A percentile compares a stretch with the other conserved stretches of the same genome.
Evolutionary conservation across 2,113 vertebrate species (phyloP).

Genomic region (Xyrauchen texanus): DNA sequence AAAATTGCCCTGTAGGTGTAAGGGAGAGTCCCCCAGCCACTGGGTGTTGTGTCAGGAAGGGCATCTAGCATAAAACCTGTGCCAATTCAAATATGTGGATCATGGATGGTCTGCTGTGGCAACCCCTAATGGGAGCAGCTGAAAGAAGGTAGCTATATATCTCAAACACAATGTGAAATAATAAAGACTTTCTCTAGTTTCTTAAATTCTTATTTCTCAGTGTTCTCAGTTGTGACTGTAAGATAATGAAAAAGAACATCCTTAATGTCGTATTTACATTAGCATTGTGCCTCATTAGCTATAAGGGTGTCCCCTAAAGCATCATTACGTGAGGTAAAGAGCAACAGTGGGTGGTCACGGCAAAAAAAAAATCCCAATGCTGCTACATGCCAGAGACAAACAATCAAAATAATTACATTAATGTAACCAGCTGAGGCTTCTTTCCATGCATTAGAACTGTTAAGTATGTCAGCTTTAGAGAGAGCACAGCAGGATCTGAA

Average conservation of each 20-base stretch:
- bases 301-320: neutral
- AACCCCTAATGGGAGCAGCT: too few relatives aligned
- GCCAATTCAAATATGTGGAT: too few relatives aligned
- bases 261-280: constrained; percentile 1
- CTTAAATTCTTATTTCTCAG: neutral
- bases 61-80: too few relatives aligned
- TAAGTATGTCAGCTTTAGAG: constrained; percentile 11
- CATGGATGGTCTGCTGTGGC: too few relatives aligned
- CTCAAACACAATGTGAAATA: neutral
- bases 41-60: too few relatives aligned
- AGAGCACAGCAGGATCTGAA: constrained; percentile 1
- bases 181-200: neutral
- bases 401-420: constrained; percentile 24
- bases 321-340: too few relatives aligned
- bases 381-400: constrained; percentile 9
- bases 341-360: too few relatives aligned
- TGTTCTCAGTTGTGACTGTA: too few relatives aligned
- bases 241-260: neutral
- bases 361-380: neutral
- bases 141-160: neutral
- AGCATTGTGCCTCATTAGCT: neutral
- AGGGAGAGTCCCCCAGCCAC: too few relatives aligned
- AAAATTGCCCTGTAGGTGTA: too few relatives aligned
- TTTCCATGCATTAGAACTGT: constrained; percentile 38
- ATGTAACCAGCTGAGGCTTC: neutral